Percentiles rank a stretch among this genome's conserved stretches.
These are phyloP conservation scores for Ambastaia sidthimunki DNA, from an alignment of 2,797 vertebrate genomes.

Conservation along the genomic window DNA sequence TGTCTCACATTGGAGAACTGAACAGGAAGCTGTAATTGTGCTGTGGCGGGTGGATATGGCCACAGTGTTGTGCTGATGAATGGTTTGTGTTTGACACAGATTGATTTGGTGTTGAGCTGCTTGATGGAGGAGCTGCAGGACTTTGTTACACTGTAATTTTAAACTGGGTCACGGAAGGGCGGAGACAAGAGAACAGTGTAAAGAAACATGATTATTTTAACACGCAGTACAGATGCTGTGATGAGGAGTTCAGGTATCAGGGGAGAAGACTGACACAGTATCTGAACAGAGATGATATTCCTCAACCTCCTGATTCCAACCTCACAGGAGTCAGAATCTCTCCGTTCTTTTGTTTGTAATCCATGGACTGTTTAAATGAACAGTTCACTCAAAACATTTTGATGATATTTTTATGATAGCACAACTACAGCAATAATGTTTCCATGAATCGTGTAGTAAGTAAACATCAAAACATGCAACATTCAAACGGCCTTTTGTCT, in stretches of 20 bases:
- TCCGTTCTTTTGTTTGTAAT: background rate
- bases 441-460: too few relatives aligned
- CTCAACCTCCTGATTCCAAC: slow-evolving; percentile 29
- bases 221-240: slow-evolving; percentile 43
- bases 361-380: too few relatives aligned
- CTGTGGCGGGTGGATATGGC: slow-evolving; percentile 39
- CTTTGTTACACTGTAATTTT: slow-evolving; percentile 39
- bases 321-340: slow-evolving; percentile 13
- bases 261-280: slow-evolving; percentile 14
- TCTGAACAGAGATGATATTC: slow-evolving; percentile 20
- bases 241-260: slow-evolving; percentile 38
- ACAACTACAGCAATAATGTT: too few relatives aligned
- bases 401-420: too few relatives aligned
- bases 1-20: slow-evolving; percentile 19
- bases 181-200: slow-evolving; percentile 26
- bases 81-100: slow-evolving; percentile 37
- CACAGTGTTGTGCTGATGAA: slow-evolving; percentile 44
- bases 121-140: slow-evolving; percentile 40
- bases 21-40: slow-evolving; percentile 42
- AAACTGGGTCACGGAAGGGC: slow-evolving; percentile 52
- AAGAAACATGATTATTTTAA: slow-evolving; percentile 53
- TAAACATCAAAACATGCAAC: too few relatives aligned
- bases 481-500: too few relatives aligned
- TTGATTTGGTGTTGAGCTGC: slow-evolving; percentile 32
- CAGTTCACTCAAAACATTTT: too few relatives aligned